Percentiles rank a stretch among this genome's conserved stretches.
These are phyloP conservation scores for Strix aluco DNA, from an alignment of 2,113 vertebrate species.

Conservation along the genomic window DNA sequence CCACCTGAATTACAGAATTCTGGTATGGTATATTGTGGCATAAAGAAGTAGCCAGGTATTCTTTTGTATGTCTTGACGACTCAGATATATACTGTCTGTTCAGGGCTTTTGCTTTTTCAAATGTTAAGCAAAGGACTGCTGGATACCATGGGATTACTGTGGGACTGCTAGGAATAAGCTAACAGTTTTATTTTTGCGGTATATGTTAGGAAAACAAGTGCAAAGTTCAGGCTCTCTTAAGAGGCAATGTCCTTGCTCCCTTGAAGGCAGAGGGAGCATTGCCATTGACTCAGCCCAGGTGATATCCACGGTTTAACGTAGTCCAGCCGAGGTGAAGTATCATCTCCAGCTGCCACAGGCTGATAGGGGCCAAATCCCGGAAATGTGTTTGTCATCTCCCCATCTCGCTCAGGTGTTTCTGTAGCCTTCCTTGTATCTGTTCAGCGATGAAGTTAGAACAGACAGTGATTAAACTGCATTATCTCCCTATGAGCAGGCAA, in stretches of 20 bases:
- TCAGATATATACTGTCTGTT: not conserved
- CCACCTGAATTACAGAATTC: not conserved
- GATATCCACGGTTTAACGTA: not conserved
- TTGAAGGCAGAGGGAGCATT: not conserved
- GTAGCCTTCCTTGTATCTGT: not conserved
- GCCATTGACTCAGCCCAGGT: not conserved
- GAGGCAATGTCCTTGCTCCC: not conserved
- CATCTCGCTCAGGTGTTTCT: not conserved
- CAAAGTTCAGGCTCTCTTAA: not conserved
- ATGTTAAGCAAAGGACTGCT: not conserved
- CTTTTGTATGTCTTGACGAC: not conserved
- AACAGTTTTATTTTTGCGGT: not conserved
- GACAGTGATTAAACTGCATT: constrained; percentile 44
- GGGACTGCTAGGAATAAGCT: not conserved
- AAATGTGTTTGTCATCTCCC: not conserved
- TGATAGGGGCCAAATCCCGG: not conserved
- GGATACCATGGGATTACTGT: not conserved
- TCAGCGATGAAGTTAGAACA: not conserved
- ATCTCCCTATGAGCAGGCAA: constrained; percentile 36
- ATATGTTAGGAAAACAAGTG: not conserved
- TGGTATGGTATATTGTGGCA: not conserved
- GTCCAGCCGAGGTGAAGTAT: not conserved
- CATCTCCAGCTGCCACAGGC: not conserved
- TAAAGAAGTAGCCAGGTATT: not conserved
- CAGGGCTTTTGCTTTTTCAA: not conserved